Evolutionary conservation across 2,888 invertebrate genomes (phyloP).

Genomic region (Clunio marinus): DNA sequence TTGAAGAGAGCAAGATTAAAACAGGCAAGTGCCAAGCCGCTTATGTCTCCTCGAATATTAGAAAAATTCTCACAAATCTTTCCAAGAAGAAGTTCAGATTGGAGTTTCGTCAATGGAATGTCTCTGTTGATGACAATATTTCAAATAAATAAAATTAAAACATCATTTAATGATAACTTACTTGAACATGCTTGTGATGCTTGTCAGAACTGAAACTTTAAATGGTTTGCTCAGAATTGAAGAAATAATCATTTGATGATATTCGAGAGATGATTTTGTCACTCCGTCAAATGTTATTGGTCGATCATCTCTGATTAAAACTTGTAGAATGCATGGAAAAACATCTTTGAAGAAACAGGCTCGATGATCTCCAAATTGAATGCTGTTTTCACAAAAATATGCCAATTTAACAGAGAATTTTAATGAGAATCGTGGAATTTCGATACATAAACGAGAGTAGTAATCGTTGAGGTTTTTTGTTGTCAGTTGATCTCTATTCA

Average conservation of each 20-base stretch:
- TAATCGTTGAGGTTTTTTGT: neutral
- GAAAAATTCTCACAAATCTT: neutral
- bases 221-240: neutral
- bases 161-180: neutral
- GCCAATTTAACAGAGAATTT: neutral
- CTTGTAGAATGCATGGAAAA: neutral
- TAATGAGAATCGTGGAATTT: neutral
- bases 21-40: neutral
- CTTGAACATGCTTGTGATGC: constrained; percentile 15
- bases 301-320: neutral
- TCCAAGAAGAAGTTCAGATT: neutral
- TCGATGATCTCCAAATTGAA: neutral
- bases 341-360: constrained; percentile 24
- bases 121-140: neutral
- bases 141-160: neutral
- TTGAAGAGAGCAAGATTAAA: constrained; percentile 7
- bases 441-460: neutral
- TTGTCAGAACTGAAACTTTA: neutral
- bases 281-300: neutral
- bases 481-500: constrained; percentile 3
- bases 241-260: neutral
- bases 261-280: neutral
- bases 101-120: neutral
- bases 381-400: neutral
- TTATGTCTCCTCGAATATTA: neutral